Evolutionary conservation across 2,888 invertebrate species (phyloP), one percentile per base, ranked within the genome.

Genomic region (Parnassius orleans): DNA sequence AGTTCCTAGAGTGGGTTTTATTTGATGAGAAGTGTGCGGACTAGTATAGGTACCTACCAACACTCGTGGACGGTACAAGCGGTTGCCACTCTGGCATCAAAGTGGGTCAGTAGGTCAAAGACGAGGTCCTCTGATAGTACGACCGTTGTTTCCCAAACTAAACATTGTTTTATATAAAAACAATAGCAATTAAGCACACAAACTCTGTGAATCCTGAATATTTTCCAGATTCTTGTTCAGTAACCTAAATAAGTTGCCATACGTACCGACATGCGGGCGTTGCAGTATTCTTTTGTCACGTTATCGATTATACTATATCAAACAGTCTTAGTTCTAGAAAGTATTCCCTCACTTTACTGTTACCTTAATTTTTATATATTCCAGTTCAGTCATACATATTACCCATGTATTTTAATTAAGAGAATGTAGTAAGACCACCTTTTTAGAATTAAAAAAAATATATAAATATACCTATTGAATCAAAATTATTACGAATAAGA

Each of bases 71-170:
- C 80, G 79, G 79, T 77, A 79, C 78, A 78, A 77, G 71, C 81
- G 83, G 81, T 81, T 81, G 80, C 77, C 81, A 80, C 80, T 83
- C 80, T 79, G 81, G 70, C 79, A 90, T 92, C 92, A 90, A 94
- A 93, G 90, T 93, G 78, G 94, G 94, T 93, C 92, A 94, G 89
- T 93, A 79, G 93, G 94, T 92, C 93, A 94, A 87, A 92, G 84
- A 86, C 93, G 93, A 91, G 71, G 73, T 70, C 68, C 67, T 61
- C 69, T 71, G 74, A 73, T 74, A 73, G 66, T 67, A 67, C 62
- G 76, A 73, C 76, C 78, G 79, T 82, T 79, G 80, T 83, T 86
- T 82, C 80, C 83, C 77, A 83, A 86, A 85, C 80, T 76, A 75
- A 71, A 73, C 72, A 72, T 73, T 74, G 69, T 75, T 76, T 77